Conservation (phyloP, 2,113 vertebrate genomes). For the Columbina picui region DNA sequence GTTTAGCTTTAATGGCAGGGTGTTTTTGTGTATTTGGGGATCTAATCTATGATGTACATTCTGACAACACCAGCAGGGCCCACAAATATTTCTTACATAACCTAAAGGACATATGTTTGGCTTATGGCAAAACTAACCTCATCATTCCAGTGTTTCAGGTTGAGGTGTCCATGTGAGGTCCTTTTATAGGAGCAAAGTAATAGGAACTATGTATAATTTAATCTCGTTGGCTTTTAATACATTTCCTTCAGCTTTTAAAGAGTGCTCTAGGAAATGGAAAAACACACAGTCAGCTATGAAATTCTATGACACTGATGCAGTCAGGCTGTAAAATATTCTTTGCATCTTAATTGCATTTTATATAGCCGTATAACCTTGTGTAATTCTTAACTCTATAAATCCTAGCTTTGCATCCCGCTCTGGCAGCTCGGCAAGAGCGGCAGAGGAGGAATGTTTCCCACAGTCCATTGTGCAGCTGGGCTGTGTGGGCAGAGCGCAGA, state of each 20-base stretch:
- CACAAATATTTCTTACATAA: conserved; percentile 63
- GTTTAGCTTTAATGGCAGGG: conserved; percentile 67
- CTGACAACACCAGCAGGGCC: conserved; percentile 56
- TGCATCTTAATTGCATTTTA: conserved; percentile 64
- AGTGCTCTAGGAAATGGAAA: conserved; percentile 64
- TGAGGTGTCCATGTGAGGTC: conserved; percentile 50
- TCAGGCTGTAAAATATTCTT: conserved; percentile 36
- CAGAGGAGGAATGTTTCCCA: conserved; percentile 49
- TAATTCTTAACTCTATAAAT: conserved; percentile 57
- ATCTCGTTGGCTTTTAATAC: conserved; percentile 50
- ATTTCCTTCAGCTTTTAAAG: conserved; percentile 63
- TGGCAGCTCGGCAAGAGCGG: neutral
- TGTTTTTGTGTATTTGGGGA: conserved; percentile 57
- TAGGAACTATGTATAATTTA: conserved; percentile 49
- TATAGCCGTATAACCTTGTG: conserved; percentile 51
- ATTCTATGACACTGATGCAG: conserved; percentile 49
- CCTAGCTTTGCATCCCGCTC: conserved; percentile 31
- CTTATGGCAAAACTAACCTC: conserved; percentile 51
- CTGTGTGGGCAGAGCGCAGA: neutral
- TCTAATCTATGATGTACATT: conserved; percentile 67
- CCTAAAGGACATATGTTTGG: conserved; percentile 63
- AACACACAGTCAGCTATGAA: conserved; percentile 56
- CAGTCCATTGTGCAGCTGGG: conserved; percentile 14
- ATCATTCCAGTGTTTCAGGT: conserved; percentile 27
- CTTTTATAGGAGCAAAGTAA: conserved; percentile 58